phyloP scores from a whole-genome alignment of 1,140 invertebrate species.

The Drosophila bocqueti region DNA sequence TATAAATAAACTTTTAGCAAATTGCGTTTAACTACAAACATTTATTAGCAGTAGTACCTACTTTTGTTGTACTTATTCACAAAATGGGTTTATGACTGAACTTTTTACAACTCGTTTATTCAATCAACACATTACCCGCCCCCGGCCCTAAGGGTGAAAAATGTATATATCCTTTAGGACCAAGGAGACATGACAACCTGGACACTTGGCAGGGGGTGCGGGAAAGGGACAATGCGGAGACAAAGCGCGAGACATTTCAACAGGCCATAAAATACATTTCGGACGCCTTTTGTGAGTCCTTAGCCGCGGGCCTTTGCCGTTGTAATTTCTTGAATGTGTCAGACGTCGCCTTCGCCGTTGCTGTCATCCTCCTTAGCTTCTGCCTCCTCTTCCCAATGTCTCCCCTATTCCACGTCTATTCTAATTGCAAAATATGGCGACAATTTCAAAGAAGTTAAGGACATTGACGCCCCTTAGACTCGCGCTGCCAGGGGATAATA shows the following conservation, averaged over 20 bases:
- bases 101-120: slow-evolving; percentile 35
- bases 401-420: slow-evolving; percentile 39
- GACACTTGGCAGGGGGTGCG: slow-evolving; percentile 17
- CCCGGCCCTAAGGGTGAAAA: background rate
- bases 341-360: slow-evolving; percentile 35
- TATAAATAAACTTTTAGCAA: background rate
- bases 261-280: slow-evolving; percentile 80
- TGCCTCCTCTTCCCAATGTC: background rate
- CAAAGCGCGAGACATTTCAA: slow-evolving; percentile 70
- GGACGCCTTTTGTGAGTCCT: slow-evolving; percentile 64
- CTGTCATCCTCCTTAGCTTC: slow-evolving; percentile 22
- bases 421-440: slow-evolving; percentile 82
- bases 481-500: slow-evolving; percentile 69
- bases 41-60: no score
- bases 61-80: background rate
- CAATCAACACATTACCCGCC: slow-evolving; percentile 39
- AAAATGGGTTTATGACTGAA: slow-evolving; percentile 18
- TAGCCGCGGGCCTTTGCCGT: slow-evolving; percentile 57
- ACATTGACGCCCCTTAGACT: slow-evolving; percentile 67
- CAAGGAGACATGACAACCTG: slow-evolving; percentile 42
- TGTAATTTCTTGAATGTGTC: slow-evolving; percentile 83
- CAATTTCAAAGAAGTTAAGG: slow-evolving; percentile 78
- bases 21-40: background rate
- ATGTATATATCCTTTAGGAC: slow-evolving; percentile 10
- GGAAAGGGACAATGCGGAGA: slow-evolving; percentile 10